Percentiles rank a stretch among this genome's conserved stretches.
Conservation (phyloP, 2,888 invertebrate genomes). For the Melitaea athalia region DNA sequence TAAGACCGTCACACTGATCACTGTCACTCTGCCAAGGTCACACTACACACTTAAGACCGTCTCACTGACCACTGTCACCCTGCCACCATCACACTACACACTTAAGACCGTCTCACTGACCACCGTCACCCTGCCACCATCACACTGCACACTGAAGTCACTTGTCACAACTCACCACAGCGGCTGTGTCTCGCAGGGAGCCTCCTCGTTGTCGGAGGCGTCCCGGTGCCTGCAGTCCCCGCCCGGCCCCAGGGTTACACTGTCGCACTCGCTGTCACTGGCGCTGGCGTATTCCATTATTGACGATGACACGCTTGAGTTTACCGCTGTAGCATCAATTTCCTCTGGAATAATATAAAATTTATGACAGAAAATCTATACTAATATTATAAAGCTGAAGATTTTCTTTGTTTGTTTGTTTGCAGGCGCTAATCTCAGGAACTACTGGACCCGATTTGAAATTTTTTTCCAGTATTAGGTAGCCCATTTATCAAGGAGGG, state of each 20-base stretch:
- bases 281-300: conserved; percentile 71
- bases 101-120: neutral
- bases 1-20: too few species aligned
- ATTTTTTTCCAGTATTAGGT: too few species aligned
- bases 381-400: too few species aligned
- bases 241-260: conserved; percentile 52
- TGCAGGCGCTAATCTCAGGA: too few species aligned
- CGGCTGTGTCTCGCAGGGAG: conserved; percentile 58
- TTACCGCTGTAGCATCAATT: conserved; percentile 69
- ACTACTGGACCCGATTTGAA: too few species aligned
- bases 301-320: conserved; percentile 55
- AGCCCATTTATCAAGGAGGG: too few species aligned
- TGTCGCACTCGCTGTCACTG: conserved; percentile 71
- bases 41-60: too few species aligned
- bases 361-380: too few species aligned
- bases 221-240: conserved; percentile 49
- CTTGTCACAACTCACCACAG: conserved; percentile 52
- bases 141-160: neutral
- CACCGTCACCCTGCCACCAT: neutral
- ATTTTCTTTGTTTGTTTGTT: too few species aligned
- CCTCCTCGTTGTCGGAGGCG: conserved; percentile 61
- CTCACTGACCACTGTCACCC: too few species aligned
- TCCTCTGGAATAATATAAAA: conserved; percentile 56
- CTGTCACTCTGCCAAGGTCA: too few species aligned
- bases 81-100: neutral